Percentiles rank a stretch among this genome's conserved stretches.
These are phyloP conservation scores for Aeoliscus strigatus DNA, from an alignment of 2,797 vertebrate genomes.

Conservation along the genomic window DNA sequence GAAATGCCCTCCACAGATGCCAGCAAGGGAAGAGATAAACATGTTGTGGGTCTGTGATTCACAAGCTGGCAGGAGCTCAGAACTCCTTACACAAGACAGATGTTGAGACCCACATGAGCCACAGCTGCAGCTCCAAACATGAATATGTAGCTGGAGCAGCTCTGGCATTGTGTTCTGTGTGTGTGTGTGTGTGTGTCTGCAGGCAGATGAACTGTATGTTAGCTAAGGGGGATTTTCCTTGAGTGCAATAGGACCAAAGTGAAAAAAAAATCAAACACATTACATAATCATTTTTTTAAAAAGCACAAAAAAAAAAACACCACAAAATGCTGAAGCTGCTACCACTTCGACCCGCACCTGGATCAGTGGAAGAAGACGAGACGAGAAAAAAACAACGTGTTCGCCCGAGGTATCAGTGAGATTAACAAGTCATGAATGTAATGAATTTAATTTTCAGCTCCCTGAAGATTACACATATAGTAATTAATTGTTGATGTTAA, in stretches of 20 bases:
- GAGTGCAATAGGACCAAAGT: conserved; percentile 31
- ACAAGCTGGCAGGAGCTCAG: conserved; percentile 52
- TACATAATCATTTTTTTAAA: no score
- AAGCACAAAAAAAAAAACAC: conserved; percentile 11
- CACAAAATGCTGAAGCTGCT: no score
- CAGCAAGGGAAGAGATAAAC: conserved; percentile 65
- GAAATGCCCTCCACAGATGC: conserved; percentile 64
- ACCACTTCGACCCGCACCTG: no score
- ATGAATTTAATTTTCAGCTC: conserved; percentile 41
- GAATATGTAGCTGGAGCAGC: conserved; percentile 46
- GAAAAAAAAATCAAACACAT: conserved; percentile 34
- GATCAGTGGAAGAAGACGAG: no score
- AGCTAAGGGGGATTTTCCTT: conserved; percentile 41
- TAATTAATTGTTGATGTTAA: conserved; percentile 22
- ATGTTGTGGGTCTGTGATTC: conserved; percentile 54
- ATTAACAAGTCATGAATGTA: conserved; percentile 51
- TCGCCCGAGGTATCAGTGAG: conserved; percentile 47
- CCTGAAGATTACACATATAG: conserved; percentile 13
- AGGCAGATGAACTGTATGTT: conserved; percentile 26
- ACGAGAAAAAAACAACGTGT: no score
- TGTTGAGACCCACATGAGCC: conserved; percentile 60
- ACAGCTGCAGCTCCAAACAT: conserved; percentile 43
- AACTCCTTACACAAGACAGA: conserved; percentile 63
- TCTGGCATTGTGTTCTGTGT: conserved; percentile 56
- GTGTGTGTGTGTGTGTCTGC: conserved; percentile 25